Conservation (phyloP, 2,797 vertebrate species). For the Periophthalmus magnuspinnatus region DNA sequence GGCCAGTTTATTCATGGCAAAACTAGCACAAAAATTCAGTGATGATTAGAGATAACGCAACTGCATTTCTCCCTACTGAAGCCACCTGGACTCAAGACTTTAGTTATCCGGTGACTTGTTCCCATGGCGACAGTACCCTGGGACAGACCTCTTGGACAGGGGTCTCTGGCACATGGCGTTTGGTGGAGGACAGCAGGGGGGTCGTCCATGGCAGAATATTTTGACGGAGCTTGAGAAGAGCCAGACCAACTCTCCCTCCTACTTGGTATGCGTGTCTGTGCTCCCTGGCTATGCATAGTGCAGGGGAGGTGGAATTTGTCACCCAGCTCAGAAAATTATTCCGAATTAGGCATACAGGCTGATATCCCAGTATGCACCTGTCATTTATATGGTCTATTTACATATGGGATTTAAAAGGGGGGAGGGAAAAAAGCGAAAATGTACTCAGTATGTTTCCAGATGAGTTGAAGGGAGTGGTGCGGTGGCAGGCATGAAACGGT, state of each 20-base stretch:
- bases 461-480: conserved; percentile 3
- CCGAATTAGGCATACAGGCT: conserved; percentile 61
- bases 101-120: conserved; percentile 14
- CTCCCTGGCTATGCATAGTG: conserved; percentile 56
- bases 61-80: conserved; percentile 15
- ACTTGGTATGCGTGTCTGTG: conserved; percentile 68
- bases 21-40: conserved; percentile 11
- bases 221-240: conserved; percentile 43
- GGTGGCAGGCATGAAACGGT: conserved; percentile 9
- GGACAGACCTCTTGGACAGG: conserved; percentile 24
- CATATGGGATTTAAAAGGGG: conserved; percentile 30
- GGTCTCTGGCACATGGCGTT: conserved; percentile 51
- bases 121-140: conserved; percentile 21
- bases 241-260: conserved; percentile 64
- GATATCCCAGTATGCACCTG: conserved; percentile 58
- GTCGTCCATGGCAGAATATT: conserved; percentile 16
- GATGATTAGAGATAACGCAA: conserved; percentile 12
- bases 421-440: conserved; percentile 10
- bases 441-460: conserved; percentile 26
- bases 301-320: conserved; percentile 67
- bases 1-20: too few relatives aligned
- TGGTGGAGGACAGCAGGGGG: conserved; percentile 42
- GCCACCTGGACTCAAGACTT: conserved; percentile 14
- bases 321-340: conserved; percentile 65
- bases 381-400: conserved; percentile 49